Evolutionary conservation across 2,797 vertebrate species (phyloP).

Genomic region (Fistularia commersonii): DNA sequence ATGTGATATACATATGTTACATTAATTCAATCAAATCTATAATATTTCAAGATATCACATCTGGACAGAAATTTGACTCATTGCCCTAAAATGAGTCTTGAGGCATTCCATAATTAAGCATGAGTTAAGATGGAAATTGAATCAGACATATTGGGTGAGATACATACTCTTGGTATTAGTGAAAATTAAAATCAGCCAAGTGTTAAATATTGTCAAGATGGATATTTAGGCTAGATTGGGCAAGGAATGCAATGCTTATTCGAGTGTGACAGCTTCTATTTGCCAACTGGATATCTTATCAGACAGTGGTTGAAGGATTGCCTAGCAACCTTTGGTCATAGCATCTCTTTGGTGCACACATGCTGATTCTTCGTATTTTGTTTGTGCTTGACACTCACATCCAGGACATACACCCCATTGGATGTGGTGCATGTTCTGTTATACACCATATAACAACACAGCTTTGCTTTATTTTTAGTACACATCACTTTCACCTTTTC

Average conservation of each 20-base stretch:
- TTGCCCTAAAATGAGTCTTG: too few relatives aligned
- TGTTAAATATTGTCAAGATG: slow-evolving; percentile 33
- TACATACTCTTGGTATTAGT: not conserved
- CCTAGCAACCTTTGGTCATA: slow-evolving; percentile 47
- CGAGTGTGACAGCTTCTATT: slow-evolving; percentile 62
- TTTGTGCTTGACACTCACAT: slow-evolving; percentile 10
- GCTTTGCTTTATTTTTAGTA: slow-evolving; percentile 44
- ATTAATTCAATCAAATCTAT: too few relatives aligned
- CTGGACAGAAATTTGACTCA: too few relatives aligned
- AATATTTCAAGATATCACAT: too few relatives aligned
- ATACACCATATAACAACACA: slow-evolving; percentile 2
- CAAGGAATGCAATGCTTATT: slow-evolving; percentile 64
- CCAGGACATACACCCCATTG: not conserved
- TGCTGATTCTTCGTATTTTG: slow-evolving; percentile 7
- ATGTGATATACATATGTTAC: too few relatives aligned
- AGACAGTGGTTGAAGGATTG: slow-evolving; percentile 46
- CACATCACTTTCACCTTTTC: slow-evolving; percentile 60
- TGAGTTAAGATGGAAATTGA: too few relatives aligned
- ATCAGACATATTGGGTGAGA: too few relatives aligned
- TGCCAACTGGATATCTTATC: slow-evolving; percentile 50
- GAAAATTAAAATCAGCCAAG: slow-evolving; percentile 13
- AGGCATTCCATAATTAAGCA: too few relatives aligned
- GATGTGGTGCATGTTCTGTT: too few relatives aligned
- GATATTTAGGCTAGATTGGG: slow-evolving; percentile 48
- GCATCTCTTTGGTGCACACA: slow-evolving; percentile 20